Evolutionary conservation across 2,113 vertebrate species (phyloP).

Genomic region (Ovibos moschatus): DNA sequence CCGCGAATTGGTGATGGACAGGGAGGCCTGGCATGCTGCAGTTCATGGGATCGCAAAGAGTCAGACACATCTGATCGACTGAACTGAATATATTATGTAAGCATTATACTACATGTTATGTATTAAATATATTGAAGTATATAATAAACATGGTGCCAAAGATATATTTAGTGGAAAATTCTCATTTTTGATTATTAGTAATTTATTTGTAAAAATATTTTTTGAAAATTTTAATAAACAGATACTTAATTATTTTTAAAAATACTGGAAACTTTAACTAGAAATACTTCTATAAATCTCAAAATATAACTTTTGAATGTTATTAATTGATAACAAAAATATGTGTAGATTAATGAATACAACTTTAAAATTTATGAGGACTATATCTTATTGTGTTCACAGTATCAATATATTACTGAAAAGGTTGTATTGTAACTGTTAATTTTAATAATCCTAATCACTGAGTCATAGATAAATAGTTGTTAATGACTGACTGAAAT

Average conservation of each 20-base stretch:
- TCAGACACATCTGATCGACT: fast-evolving
- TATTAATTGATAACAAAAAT: neutral
- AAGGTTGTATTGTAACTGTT: neutral
- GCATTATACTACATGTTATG: neutral
- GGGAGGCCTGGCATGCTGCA: neutral
- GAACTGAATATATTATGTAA: neutral
- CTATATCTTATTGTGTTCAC: neutral
- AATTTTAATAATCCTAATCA: neutral
- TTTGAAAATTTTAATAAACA: neutral
- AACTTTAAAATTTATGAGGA: neutral
- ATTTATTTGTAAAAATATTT: neutral
- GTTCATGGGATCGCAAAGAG: neutral
- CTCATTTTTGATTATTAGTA: neutral
- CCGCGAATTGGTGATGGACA: neutral
- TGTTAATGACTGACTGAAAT: neutral
- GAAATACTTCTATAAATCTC: neutral
- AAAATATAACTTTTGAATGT: neutral
- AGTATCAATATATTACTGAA: neutral
- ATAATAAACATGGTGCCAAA: neutral
- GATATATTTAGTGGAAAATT: neutral
- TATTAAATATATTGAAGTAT: neutral
- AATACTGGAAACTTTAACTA: neutral
- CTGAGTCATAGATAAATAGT: neutral
- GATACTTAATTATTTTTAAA: neutral
- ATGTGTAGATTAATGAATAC: neutral